Percentiles rank a stretch among this genome's conserved stretches.
phyloP scores from a whole-genome alignment of 2,888 invertebrate genomes.

The Eupithecia dodoneata region DNA sequence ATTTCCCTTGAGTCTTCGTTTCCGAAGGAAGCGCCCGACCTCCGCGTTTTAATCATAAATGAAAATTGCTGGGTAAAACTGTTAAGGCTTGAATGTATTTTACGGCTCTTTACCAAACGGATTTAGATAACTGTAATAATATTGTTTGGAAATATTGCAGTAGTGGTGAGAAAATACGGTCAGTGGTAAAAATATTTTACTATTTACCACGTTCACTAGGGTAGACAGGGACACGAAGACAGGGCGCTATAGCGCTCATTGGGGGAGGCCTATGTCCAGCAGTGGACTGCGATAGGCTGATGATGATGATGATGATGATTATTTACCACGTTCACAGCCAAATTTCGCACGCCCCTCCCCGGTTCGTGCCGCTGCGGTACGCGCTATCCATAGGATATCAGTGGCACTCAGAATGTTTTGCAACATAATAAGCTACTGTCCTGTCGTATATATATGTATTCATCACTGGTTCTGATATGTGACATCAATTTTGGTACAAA shows the following conservation, averaged over 20 bases:
- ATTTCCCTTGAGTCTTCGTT: constrained; percentile 68
- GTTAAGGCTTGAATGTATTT: constrained; percentile 43
- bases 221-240: too few species aligned
- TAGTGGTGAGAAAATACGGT: background rate
- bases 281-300: too few species aligned
- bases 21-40: constrained; percentile 68
- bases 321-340: background rate
- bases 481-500: background rate
- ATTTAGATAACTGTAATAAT: constrained; percentile 29
- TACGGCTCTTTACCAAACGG: constrained; percentile 28
- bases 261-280: too few species aligned
- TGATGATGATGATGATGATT: too few species aligned
- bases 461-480: too few species aligned
- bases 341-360: too few species aligned
- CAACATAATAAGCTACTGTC: background rate
- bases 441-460: too few species aligned
- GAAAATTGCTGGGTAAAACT: constrained; percentile 58
- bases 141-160: constrained; percentile 10
- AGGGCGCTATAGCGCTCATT: too few species aligned
- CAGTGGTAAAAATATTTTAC: background rate
- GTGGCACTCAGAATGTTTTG: background rate
- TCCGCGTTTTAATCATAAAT: constrained; percentile 68
- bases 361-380: too few species aligned
- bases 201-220: background rate
- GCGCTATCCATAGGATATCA: too few species aligned